Base-by-base conservation (phyloP, 2,797 vertebrate species). In the Characodon lateralis region DNA sequence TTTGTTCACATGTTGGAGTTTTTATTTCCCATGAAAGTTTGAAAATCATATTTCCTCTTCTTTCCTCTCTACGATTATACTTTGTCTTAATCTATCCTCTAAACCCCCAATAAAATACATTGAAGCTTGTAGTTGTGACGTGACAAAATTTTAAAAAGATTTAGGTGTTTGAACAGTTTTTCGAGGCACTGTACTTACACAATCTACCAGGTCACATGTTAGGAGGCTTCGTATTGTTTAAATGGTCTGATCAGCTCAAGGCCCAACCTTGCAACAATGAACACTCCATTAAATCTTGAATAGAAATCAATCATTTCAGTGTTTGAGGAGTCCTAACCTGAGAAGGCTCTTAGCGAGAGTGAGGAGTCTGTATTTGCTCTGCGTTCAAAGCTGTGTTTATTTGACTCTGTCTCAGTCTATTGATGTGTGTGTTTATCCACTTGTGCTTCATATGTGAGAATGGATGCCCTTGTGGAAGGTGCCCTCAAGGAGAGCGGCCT, bases 301-400 rank as follows among this genome's bases (percentile, higher is more conserved):
- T 84, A 83, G 90, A 93, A 91, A 92, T 94, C 93, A 91, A 93
- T 93, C 73, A 20, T 81, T 88, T 91, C 85, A 83, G 83, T 92
- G 91, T 85, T 80, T 78, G 83, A 71, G 69, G 78, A 56, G 58
- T 73, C 89, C 74, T 74, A 88, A 91, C 90, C 89, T 82, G 85
- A 87, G 89, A 94, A 93, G 86, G 93, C 95, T 95, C 94, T 95
- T 95, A 94, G 91, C 69, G 81, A 78, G 79, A 79, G 84, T 59
- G 86, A 55, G 69, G 80, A 74, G 80, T 68, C 76, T 84, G 91
- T 76, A 31, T 82, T 51, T 63, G 65, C 78, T 20, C 71, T 48
- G 18, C 59, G 18, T 71, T 53, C 76, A 10, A 79, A 72, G 80
- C 41, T 26, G 13, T 79, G 61, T 35, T 61, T 35, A 39, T 76